Conservation (phyloP, 1,140 invertebrate species). For the Plectrocnemia conspersa region DNA sequence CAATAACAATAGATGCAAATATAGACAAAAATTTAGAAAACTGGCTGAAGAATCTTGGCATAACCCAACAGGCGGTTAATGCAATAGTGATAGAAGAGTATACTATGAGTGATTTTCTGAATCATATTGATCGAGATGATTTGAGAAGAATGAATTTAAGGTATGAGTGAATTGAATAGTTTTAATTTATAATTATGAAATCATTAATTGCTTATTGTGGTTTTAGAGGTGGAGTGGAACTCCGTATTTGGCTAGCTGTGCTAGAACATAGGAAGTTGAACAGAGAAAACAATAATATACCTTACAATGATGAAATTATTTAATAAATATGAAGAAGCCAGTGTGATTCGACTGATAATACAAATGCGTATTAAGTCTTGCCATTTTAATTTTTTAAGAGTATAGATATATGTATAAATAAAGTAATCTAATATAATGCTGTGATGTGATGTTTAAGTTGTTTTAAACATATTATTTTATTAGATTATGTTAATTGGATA, state of each 20-base stretch:
- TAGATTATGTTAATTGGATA: too few species aligned
- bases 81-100: constrained; percentile 40
- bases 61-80: constrained; percentile 30
- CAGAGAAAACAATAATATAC: not conserved
- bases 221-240: constrained; percentile 48
- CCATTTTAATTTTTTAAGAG: not conserved
- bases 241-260: constrained; percentile 53
- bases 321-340: not conserved
- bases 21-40: constrained; percentile 37
- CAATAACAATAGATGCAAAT: not conserved
- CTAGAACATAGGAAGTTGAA: constrained; percentile 45
- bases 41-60: constrained; percentile 37
- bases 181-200: constrained; percentile 4
- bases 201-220: constrained; percentile 15
- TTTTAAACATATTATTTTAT: too few species aligned
- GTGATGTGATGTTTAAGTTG: too few species aligned
- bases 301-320: not conserved
- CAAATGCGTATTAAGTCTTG: not conserved
- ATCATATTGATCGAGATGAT: constrained; percentile 45
- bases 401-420: too few species aligned
- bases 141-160: constrained; percentile 42
- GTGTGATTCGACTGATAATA: not conserved
- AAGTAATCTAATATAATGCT: too few species aligned
- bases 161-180: constrained; percentile 13
- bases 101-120: constrained; percentile 40